Evolutionary conservation across 1,140 invertebrate genomes (phyloP).

Genomic region (Centruroides sculpturatus): DNA sequence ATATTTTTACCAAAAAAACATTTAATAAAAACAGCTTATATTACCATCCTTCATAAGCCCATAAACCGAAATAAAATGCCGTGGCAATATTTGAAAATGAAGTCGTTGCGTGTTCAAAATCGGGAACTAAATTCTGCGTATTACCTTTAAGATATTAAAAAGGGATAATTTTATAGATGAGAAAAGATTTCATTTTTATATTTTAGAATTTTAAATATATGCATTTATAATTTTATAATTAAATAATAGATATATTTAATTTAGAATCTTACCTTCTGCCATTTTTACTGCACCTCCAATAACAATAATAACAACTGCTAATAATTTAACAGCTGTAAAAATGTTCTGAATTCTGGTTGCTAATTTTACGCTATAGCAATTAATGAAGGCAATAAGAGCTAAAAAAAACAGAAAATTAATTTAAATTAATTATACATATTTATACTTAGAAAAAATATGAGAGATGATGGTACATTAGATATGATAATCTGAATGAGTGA

Average conservation of each 20-base stretch:
- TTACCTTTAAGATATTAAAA: conserved; percentile 23
- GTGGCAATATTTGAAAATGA: conserved; percentile 59
- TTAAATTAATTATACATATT: too few relatives aligned
- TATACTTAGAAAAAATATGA: too few relatives aligned
- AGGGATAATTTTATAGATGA: too few relatives aligned
- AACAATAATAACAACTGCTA: background rate
- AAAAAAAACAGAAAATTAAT: conserved; percentile 18
- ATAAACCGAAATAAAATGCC: conserved; percentile 86
- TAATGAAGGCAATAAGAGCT: background rate
- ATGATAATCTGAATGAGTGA: too few relatives aligned
- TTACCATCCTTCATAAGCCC: conserved; percentile 87
- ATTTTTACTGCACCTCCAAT: background rate
- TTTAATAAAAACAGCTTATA: too few relatives aligned
- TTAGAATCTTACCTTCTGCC: background rate
- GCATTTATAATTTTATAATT: too few relatives aligned
- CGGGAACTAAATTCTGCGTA: conserved; percentile 49
- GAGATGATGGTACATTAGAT: too few relatives aligned
- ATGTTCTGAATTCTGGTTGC: background rate
- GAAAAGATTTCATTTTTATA: too few relatives aligned
- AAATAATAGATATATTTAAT: too few relatives aligned
- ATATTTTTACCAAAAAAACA: too few relatives aligned
- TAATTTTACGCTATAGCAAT: background rate
- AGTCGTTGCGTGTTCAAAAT: conserved; percentile 60
- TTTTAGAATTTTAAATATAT: too few relatives aligned
- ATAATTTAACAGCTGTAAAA: background rate